phyloP scores from a whole-genome alignment of 2,797 vertebrate genomes.

The Cheirogaleus major region DNA sequence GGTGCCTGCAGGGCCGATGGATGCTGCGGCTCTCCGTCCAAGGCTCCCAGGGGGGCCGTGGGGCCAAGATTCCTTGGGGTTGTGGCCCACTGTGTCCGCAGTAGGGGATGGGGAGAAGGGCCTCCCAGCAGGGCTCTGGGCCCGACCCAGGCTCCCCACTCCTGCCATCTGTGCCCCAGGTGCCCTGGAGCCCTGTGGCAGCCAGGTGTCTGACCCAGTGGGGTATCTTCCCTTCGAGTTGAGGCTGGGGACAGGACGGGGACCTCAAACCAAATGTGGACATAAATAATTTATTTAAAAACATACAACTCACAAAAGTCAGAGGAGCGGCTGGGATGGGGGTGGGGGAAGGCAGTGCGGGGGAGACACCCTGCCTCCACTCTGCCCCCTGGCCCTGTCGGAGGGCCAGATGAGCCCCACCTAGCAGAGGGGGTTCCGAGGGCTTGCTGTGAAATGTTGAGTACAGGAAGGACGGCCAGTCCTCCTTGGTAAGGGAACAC shows the following conservation, averaged over 20 bases:
- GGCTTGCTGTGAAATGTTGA: too few species aligned
- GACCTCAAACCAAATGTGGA: background rate
- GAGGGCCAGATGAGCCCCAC: background rate
- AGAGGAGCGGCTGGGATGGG: background rate
- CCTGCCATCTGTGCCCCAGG: background rate
- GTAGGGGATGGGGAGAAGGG: background rate
- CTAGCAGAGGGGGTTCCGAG: too few species aligned
- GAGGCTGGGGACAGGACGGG: background rate
- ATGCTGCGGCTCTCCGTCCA: background rate
- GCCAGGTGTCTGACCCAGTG: background rate
- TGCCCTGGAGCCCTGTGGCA: background rate
- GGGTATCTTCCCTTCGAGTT: background rate
- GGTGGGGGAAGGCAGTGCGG: too few species aligned
- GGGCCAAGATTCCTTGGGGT: background rate
- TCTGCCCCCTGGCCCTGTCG: background rate
- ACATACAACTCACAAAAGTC: background rate
- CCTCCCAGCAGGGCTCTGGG: background rate
- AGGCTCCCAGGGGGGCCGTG: background rate
- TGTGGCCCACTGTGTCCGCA: background rate
- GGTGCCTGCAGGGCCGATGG: rapidly evolving
- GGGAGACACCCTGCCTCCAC: background rate
- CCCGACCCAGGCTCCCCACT: too few species aligned
- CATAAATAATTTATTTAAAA: constrained; percentile 75
- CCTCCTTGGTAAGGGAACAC: too few species aligned
- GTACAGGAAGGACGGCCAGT: too few species aligned